Conservation (phyloP, 2,888 invertebrate genomes). For the Caenorhabditis afra region DNA sequence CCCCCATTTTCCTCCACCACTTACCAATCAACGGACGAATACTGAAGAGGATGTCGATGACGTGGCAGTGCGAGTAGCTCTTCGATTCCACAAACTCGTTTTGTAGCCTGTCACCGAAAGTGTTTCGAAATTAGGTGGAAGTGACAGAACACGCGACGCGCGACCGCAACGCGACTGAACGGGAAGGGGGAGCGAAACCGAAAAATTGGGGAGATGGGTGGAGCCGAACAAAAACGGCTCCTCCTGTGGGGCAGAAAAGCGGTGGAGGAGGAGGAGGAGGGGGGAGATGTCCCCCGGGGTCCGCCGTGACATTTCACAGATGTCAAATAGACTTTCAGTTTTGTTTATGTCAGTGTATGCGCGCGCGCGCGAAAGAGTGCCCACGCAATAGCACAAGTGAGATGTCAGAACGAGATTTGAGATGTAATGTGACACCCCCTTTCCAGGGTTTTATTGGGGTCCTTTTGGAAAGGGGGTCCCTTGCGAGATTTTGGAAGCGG, state of each 20-base stretch:
- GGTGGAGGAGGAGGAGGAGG: no score
- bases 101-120: slow-evolving; percentile 52
- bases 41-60: slow-evolving; percentile 44
- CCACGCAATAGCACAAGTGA: neutral
- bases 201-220: no score
- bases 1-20: slow-evolving; percentile 13
- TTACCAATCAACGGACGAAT: slow-evolving; percentile 39
- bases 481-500: neutral
- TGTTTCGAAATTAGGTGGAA: slow-evolving; percentile 1
- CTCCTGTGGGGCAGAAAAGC: no score
- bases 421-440: slow-evolving; percentile 37
- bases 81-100: slow-evolving; percentile 47
- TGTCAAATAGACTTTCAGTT: slow-evolving; percentile 43
- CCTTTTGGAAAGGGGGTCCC: neutral
- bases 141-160: no score
- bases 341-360: no score
- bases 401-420: slow-evolving; percentile 10
- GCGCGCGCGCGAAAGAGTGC: neutral
- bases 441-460: neutral
- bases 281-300: slow-evolving; percentile 36
- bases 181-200: neutral
- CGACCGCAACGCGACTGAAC: neutral
- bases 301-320: slow-evolving; percentile 54
- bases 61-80: slow-evolving; percentile 38
- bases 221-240: no score